Conservation (phyloP, 2,113 vertebrate species). For the Laticauda colubrina region DNA sequence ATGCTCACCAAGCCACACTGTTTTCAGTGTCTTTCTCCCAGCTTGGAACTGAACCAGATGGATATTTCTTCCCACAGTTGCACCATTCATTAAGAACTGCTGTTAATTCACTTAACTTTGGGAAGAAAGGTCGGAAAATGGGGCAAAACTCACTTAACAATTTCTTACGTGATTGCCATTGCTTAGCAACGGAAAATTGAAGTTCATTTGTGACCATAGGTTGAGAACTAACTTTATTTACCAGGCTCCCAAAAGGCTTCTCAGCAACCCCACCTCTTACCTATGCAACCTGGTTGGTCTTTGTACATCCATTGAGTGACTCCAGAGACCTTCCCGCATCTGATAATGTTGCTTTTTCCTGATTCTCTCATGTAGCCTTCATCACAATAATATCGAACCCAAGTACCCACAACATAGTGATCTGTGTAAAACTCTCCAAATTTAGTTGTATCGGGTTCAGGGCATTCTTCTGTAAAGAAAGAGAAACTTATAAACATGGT, state of each 20-base stretch:
- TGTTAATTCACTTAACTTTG: no score
- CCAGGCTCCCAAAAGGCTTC: neutral
- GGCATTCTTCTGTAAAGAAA: neutral
- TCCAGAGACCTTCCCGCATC: neutral
- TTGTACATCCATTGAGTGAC: neutral
- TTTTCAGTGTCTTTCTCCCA: no score
- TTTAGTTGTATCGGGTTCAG: neutral
- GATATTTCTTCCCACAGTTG: no score
- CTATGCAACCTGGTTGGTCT: neutral
- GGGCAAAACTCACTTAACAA: neutral
- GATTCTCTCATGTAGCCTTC: neutral
- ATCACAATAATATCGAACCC: neutral
- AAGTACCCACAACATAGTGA: neutral
- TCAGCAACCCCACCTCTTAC: neutral
- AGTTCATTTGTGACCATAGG: neutral
- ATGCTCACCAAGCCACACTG: no score
- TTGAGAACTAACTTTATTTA: neutral
- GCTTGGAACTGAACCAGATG: no score
- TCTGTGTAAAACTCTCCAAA: neutral
- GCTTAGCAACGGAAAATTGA: neutral
- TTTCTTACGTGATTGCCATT: no score
- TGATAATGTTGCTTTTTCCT: neutral
- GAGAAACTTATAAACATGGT: neutral
- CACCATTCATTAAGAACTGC: no score
- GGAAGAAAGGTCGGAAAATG: no score